Evolutionary conservation across 2,797 vertebrate species (phyloP), one percentile per base, ranked within the genome.

Genomic region (Podarcis lilfordi): DNA sequence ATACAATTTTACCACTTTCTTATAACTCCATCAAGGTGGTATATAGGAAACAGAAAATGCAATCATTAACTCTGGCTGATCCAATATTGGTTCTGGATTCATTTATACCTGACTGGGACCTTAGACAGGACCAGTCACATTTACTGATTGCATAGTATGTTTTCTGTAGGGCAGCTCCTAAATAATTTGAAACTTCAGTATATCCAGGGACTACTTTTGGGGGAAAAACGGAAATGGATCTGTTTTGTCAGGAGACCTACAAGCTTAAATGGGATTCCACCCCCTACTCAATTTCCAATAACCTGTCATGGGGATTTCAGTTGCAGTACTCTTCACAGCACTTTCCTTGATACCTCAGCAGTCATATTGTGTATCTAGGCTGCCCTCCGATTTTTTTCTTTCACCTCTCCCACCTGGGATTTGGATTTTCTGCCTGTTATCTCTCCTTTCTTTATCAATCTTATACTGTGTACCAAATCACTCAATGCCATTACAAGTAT

Each of bases 161-260:
- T 78, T 78, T 32, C 32, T 74, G 35, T 74, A 74, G 40, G 4
- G 2, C 4, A 50, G 23, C 5, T 13, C 35, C 23, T 15, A 29
- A 50, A 78, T 5, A 78, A 17, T 4, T 15, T 40, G 76, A 40
- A 78, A 78, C 4, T 78, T 45, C 23, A 50, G 76, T 78, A 10
- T 27, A 50, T 55, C 40, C 27, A 29, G 43, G 27, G n/a, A 11
- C 43, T 78, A 15, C 50, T 50, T 55, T 3, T 13, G 11, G 13
- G 50, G 50, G 50, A 3, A 0, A 1, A 0, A 4, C 3, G 3
- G 32, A 37, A 32, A 59, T 19, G 2, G 7, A 4, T 8, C 11
- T n/a, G 50, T 79, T 79, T 79, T n/a, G 50, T 55, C 29, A 79
- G 50, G 77, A n/a, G 29, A 32, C n/a, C 35, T 7, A 40, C 15